phyloP scores from a whole-genome alignment of 2,888 invertebrate species.

The Apodemia mormo region DNA sequence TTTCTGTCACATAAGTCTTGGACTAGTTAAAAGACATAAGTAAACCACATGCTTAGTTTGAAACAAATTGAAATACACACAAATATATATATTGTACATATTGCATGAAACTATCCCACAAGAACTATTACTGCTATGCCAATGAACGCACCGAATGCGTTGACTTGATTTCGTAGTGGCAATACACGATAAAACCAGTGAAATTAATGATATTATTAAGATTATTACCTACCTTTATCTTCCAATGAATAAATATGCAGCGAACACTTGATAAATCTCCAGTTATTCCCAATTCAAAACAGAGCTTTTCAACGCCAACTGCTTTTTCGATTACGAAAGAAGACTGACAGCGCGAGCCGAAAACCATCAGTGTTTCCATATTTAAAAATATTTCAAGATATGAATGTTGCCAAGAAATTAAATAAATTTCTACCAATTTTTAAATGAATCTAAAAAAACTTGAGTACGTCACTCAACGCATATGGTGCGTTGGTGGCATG shows the following conservation, averaged over 20 bases:
- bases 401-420: too few species aligned
- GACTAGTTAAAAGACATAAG: background rate
- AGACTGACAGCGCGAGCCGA: slow-evolving; percentile 7
- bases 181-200: background rate
- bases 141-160: slow-evolving; percentile 21
- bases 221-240: slow-evolving; percentile 20
- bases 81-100: background rate
- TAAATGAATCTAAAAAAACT: too few species aligned
- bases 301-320: slow-evolving; percentile 6
- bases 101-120: slow-evolving; percentile 20
- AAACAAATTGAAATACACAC: background rate
- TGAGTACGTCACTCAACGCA: too few species aligned
- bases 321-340: background rate
- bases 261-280: background rate
- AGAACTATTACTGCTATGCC: slow-evolving; percentile 20
- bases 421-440: too few species aligned
- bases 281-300: slow-evolving; percentile 3
- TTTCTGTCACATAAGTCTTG: too few species aligned
- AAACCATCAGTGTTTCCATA: slow-evolving; percentile 28
- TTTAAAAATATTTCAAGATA: too few species aligned
- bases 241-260: slow-evolving; percentile 19
- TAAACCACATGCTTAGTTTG: background rate
- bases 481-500: too few species aligned
- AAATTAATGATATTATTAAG: slow-evolving; percentile 16
- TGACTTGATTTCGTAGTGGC: slow-evolving; percentile 5